Evolutionary conservation across 2,797 vertebrate genomes (phyloP), one percentile per base, ranked within the genome.

Genomic region (Siniperca obscura): DNA sequence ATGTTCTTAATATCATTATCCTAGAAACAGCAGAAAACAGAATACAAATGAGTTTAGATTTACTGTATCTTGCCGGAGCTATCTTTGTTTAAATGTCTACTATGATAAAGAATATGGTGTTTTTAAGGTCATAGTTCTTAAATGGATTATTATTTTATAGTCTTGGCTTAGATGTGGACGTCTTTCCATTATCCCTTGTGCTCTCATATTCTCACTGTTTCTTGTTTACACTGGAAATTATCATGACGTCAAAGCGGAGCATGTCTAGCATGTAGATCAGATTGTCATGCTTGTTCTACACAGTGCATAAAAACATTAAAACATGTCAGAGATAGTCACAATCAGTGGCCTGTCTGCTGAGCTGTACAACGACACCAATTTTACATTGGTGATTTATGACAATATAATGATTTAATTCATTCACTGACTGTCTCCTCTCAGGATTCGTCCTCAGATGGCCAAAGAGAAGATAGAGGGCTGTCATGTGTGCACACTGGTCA

Each of bases 391-490:
- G 5, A 75, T 62, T 16, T 36, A 27, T 21, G 27, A 9, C 13
- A 3, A 19, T 44, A 0, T 25, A 22, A 52, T 70, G 0, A 0
- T 56, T 53, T 55, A 3, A 72, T 70, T 0, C 13, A 36, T 59
- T 74, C 7, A 42, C 42, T 66, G 27, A 79, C 56, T 21, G 16
- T 67, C 60, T 48, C n/a, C 27, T 44, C 22, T 0, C 86, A 99
- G 98, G 96, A 98, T 99, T 89, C 98, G 98, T 85, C 98, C 98
- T 36, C 98, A 99, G 73, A 97, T 99, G 94, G 96, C 97, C 50
- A 99, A 99, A 87, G 98, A 99, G 96, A 98, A 99, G 93, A 98
- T 98, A 25, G 98, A 99, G 87, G 98, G 98, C 87, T 99, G 98
- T 69, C 98, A 99, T 64, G 96, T 99, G 90, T 99, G 98, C 46